Percentiles rank a stretch among this genome's conserved stretches.
These are phyloP conservation scores for Teleopsis dalmanni DNA, from an alignment of 1,140 invertebrate genomes.

Conservation along the genomic window DNA sequence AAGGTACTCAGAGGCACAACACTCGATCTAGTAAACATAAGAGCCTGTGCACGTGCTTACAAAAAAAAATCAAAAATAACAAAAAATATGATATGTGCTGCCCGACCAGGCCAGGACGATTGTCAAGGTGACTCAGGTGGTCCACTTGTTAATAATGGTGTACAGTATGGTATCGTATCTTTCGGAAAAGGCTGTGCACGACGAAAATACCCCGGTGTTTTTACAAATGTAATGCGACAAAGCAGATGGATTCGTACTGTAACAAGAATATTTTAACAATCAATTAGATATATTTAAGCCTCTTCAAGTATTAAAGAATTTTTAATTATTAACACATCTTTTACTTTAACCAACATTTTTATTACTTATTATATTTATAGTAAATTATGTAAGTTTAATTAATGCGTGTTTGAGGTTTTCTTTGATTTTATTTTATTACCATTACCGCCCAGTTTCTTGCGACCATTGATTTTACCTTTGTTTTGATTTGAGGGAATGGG, in stretches of 20 bases:
- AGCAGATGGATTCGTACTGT: constrained; percentile 16
- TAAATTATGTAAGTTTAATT: no score
- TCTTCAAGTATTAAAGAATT: no score
- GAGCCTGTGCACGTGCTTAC: constrained; percentile 11
- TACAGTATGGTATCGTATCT: constrained; percentile 50
- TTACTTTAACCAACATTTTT: no score
- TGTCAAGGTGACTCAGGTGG: constrained; percentile 46
- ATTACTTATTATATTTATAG: no score
- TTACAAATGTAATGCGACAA: constrained; percentile 30
- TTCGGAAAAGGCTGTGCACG: constrained; percentile 54
- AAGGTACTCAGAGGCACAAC: constrained; percentile 13
- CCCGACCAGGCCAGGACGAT: constrained; percentile 26
- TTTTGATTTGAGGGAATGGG: constrained; percentile 24
- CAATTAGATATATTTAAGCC: no score
- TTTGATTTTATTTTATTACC: background rate
- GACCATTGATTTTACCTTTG: constrained; percentile 34
- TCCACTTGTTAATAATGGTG: constrained; percentile 31
- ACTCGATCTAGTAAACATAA: constrained; percentile 9
- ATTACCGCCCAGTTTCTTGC: constrained; percentile 34
- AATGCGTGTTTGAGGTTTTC: background rate
- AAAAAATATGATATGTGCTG: constrained; percentile 49
- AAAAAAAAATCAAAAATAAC: constrained; percentile 27
- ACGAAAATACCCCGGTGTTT: constrained; percentile 51
- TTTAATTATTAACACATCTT: no score
- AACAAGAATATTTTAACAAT: background rate